These are phyloP conservation scores for Dynastes tityus DNA, from an alignment of 2,888 invertebrate genomes.

Conservation along the genomic window DNA sequence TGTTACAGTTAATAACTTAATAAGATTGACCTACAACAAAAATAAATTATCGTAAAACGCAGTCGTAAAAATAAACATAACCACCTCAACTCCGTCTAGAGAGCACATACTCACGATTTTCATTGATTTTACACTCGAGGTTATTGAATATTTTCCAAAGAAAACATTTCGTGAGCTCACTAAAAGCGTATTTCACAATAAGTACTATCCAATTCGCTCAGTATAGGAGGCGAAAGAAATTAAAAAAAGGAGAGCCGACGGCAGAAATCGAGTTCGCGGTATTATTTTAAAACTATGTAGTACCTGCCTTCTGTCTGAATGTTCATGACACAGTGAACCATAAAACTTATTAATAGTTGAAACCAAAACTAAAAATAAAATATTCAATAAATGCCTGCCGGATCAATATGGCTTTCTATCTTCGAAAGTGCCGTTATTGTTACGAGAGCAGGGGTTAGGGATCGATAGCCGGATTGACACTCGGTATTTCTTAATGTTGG, in stretches of 20 bases:
- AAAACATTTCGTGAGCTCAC: slow-evolving; percentile 20
- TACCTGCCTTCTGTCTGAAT: slow-evolving; percentile 26
- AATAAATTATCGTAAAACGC: slow-evolving; percentile 21
- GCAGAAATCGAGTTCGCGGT: slow-evolving; percentile 4
- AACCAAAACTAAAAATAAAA: slow-evolving; percentile 48
- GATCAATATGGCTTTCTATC: slow-evolving; percentile 46
- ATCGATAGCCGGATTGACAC: slow-evolving; percentile 40
- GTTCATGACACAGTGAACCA: slow-evolving; percentile 47
- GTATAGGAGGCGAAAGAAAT: slow-evolving; percentile 14
- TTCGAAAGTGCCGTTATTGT: slow-evolving; percentile 40
- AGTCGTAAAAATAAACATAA: slow-evolving; percentile 27
- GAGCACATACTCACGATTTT: neutral
- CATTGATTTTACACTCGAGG: slow-evolving; percentile 9
- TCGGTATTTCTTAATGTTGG: slow-evolving; percentile 31
- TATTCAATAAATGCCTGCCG: slow-evolving; percentile 47
- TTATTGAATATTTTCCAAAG: slow-evolving; percentile 43
- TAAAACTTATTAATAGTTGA: slow-evolving; percentile 48
- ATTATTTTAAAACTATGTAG: slow-evolving; percentile 39
- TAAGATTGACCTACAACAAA: slow-evolving; percentile 41
- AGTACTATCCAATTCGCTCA: neutral
- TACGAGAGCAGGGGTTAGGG: slow-evolving; percentile 16
- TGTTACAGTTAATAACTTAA: slow-evolving; percentile 9
- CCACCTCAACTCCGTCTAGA: slow-evolving; percentile 5
- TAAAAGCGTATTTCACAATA: slow-evolving; percentile 39
- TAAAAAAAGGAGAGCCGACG: neutral